phyloP scores from a whole-genome alignment of 2,113 vertebrate species.

The Merops nubicus region DNA sequence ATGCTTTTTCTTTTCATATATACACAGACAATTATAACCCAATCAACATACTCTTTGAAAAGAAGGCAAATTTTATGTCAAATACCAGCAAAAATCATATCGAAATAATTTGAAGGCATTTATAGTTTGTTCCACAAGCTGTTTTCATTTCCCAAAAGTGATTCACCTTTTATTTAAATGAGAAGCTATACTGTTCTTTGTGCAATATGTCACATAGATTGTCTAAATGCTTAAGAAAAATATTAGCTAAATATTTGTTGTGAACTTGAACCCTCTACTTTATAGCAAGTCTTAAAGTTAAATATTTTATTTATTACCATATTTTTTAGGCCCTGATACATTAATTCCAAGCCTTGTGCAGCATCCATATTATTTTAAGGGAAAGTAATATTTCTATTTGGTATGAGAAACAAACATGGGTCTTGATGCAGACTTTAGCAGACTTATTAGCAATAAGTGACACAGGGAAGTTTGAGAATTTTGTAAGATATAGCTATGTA shows the following conservation, averaged over 20 bases:
- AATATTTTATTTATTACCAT: constrained; percentile 5
- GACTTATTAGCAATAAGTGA: neutral
- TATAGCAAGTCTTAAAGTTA: neutral
- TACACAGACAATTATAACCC: neutral
- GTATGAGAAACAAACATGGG: neutral
- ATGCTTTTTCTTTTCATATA: neutral
- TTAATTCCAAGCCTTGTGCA: neutral
- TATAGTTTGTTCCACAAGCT: neutral
- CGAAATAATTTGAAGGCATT: neutral
- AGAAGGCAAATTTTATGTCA: neutral
- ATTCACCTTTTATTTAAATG: constrained; percentile 41
- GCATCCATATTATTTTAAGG: neutral
- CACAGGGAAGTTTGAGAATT: neutral
- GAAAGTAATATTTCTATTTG: neutral
- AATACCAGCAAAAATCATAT: neutral
- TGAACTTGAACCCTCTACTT: neutral
- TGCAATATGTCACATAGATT: neutral
- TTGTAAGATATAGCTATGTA: neutral
- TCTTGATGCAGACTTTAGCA: no score
- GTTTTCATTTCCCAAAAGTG: constrained; percentile 20
- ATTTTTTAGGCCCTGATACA: neutral
- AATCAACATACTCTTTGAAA: neutral
- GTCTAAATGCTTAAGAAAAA: constrained; percentile 25
- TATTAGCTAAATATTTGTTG: neutral
- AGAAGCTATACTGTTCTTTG: constrained; percentile 34